Evolutionary conservation across 2,113 vertebrate genomes (phyloP), one percentile per base, ranked within the genome.

Genomic region (Epinephelus lanceolatus): DNA sequence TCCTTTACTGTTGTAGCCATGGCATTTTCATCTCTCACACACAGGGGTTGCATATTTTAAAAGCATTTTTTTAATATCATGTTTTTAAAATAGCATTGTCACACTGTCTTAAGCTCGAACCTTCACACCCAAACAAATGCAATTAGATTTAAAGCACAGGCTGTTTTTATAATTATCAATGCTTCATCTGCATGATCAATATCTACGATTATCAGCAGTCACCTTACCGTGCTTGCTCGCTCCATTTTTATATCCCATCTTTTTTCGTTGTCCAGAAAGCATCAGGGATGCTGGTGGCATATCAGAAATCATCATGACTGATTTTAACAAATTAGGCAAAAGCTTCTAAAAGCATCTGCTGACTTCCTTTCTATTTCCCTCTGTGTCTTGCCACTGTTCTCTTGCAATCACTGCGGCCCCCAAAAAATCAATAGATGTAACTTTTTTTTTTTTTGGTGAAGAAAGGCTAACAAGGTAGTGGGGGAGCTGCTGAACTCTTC

Each of bases 151-250:
- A 61, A 55, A 49, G 17, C 17, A 15, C 1, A 65, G 17, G 12
- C 45, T 80, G 5, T 30, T 37, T 30, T 30, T 53, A 4, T 70
- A 62, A 68, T 71, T 51, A 27, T 45, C 23, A 53, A 12, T 78
- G 53, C 33, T 80, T 84, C 23, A 71, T 71, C 71, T 78, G 52
- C 61, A 55, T 63, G 53, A 81, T 80, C 76, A 63, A 33, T 76
- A 70, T 83, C 82, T 88, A 78, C 81, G 42, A 81, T 80, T 78
- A 70, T 83, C 83, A 89, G 80, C 81, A 80, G 70, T 87, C 57
- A 78, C 68, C 94, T 95, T 95, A 95, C 93, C 95, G 90, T 95
- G 59, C 51, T 77, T 81, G 81, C 80, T 86, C 42, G 80, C 83
- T 93, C 87, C 90, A 84, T 88, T 91, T 90, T 85, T 81, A 86